Conservation (phyloP, 2,888 invertebrate genomes). For the Nomada ferruginata region DNA sequence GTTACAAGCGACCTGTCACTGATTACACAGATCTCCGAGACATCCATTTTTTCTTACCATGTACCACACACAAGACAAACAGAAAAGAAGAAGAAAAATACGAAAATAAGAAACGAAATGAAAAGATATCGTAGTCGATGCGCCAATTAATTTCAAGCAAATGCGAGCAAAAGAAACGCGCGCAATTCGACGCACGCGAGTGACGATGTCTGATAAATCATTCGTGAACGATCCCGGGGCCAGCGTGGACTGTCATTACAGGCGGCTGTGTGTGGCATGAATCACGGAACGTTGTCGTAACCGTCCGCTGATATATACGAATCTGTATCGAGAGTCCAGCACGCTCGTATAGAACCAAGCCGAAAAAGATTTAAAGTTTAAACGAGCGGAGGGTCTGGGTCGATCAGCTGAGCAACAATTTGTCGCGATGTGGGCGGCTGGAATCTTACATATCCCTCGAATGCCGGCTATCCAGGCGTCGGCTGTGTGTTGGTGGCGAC, state of each 20-base stretch:
- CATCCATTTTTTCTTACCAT: neutral
- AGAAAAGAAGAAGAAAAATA: too few species aligned
- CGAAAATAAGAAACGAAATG: neutral
- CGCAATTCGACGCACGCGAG: constrained; percentile 44
- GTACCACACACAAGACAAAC: neutral
- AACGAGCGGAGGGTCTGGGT: constrained; percentile 47
- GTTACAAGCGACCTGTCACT: too few species aligned
- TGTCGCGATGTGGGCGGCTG: constrained; percentile 71
- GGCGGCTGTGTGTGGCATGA: constrained; percentile 58
- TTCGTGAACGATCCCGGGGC: constrained; percentile 53
- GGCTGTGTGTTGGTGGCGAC: constrained; percentile 47
- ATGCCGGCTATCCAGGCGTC: constrained; percentile 46
- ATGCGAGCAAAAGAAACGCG: constrained; percentile 45
- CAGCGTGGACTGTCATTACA: constrained; percentile 69
- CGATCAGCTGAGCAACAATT: constrained; percentile 73
- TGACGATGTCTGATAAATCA: constrained; percentile 70
- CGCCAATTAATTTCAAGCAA: constrained; percentile 39
- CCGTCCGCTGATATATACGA: constrained; percentile 27
- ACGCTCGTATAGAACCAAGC: neutral
- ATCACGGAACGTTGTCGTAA: constrained; percentile 51
- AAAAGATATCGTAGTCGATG: neutral
- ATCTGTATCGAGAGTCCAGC: constrained; percentile 55
- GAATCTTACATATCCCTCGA: constrained; percentile 73
- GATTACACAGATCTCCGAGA: neutral
- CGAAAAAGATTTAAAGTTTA: constrained; percentile 61